Percentiles rank a stretch among this genome's conserved stretches.
These are phyloP conservation scores for Akabosia matsudoensis DNA, from an alignment of 1,140 invertebrate genomes.

Conservation along the genomic window DNA sequence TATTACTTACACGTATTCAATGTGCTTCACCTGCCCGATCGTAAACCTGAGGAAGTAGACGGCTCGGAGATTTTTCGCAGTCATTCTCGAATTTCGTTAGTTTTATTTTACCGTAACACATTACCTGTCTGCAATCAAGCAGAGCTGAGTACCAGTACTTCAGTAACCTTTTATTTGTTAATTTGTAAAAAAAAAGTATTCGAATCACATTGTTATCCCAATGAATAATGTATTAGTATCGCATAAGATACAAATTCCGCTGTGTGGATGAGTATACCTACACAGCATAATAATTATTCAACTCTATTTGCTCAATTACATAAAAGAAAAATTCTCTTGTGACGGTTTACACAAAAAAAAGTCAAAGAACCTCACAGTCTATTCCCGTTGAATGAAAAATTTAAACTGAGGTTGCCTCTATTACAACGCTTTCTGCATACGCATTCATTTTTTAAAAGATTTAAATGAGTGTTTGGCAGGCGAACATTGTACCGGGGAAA, in stretches of 20 bases:
- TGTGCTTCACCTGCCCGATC: no score
- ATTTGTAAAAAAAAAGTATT: neutral
- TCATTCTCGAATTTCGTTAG: no score
- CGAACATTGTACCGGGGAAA: neutral
- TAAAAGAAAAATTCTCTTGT: slow-evolving; percentile 11
- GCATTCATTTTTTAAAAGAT: no score
- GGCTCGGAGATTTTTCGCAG: no score
- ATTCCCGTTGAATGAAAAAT: neutral
- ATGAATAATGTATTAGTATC: neutral
- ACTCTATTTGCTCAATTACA: slow-evolving; percentile 17
- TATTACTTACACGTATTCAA: no score
- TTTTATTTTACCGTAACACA: neutral
- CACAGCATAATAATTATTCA: neutral
- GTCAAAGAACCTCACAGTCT: slow-evolving; percentile 24
- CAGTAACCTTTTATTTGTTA: neutral
- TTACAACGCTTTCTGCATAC: no score
- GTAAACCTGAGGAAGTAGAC: no score
- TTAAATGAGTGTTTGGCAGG: neutral
- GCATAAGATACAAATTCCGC: neutral
- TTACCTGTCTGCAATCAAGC: neutral
- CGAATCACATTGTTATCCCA: neutral
- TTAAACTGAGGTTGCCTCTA: no score
- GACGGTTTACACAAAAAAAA: neutral
- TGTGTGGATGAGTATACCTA: neutral
- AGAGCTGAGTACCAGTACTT: neutral